These are phyloP conservation scores for Idaea aversata DNA, from an alignment of 2,888 invertebrate genomes.

Conservation along the genomic window DNA sequence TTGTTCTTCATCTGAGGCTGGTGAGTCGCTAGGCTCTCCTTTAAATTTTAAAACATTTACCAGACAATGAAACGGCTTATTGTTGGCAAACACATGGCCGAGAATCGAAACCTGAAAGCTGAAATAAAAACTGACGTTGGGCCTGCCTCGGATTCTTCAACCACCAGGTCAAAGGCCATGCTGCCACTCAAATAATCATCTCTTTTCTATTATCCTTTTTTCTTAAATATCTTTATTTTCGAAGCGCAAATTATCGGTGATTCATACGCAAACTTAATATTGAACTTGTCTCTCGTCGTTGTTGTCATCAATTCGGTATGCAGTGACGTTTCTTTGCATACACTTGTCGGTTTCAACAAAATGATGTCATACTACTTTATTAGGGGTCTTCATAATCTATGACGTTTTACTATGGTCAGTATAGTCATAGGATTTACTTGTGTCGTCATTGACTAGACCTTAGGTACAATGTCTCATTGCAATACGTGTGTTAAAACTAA, in stretches of 20 bases:
- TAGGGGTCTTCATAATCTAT: not conserved
- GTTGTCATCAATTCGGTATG: constrained; percentile 56
- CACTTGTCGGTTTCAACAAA: not conserved
- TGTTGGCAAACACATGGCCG: too few relatives aligned
- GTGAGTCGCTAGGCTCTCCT: too few relatives aligned
- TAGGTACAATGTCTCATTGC: not conserved
- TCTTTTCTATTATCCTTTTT: not conserved
- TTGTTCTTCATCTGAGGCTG: too few relatives aligned
- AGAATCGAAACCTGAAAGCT: too few relatives aligned
- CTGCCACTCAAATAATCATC: not conserved
- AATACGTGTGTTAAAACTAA: not conserved
- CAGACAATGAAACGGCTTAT: too few relatives aligned
- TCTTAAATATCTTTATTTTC: not conserved
- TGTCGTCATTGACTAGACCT: not conserved
- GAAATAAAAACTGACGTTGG: too few relatives aligned
- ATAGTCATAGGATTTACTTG: not conserved
- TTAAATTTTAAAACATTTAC: too few relatives aligned
- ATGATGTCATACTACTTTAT: not conserved
- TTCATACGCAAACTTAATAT: constrained; percentile 36
- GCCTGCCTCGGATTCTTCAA: too few relatives aligned
- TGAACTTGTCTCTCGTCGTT: constrained; percentile 37
- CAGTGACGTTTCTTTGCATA: constrained; percentile 43
- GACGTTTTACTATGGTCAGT: not conserved
- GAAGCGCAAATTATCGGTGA: constrained; percentile 26
- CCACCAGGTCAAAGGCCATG: too few relatives aligned